phyloP scores from a whole-genome alignment of 2,797 vertebrate genomes.

The Valencia hispanica region DNA sequence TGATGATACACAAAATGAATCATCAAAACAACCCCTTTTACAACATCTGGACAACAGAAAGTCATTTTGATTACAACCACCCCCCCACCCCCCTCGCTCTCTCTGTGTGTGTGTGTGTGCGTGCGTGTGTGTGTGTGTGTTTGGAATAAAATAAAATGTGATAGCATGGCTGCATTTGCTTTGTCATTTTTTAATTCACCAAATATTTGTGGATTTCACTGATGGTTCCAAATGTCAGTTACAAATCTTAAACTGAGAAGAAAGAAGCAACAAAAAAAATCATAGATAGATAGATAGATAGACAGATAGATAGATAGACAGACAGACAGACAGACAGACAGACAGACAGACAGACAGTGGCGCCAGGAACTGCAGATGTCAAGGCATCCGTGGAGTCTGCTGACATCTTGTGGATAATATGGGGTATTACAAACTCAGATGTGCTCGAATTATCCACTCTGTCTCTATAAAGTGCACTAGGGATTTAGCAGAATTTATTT shows the following conservation, averaged over 20 bases:
- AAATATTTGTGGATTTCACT: not conserved
- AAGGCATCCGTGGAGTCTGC: constrained; percentile 22
- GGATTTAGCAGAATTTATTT: not conserved
- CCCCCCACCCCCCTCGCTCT: not conserved
- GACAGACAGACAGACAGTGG: not conserved
- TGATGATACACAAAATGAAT: not conserved
- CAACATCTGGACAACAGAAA: not conserved
- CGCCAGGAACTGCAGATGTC: not conserved
- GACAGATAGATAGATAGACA: not conserved
- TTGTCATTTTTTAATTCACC: not conserved
- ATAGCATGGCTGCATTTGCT: not conserved
- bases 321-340: not conserved
- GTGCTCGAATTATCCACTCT: not conserved
- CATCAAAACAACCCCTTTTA: not conserved
- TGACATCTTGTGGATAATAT: constrained; percentile 47
- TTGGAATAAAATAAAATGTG: not conserved
- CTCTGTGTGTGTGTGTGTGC: not conserved
- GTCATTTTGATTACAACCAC: not conserved
- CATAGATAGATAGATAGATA: too few species aligned
- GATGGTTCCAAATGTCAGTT: not conserved
- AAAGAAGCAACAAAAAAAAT: not conserved
- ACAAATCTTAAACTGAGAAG: not conserved
- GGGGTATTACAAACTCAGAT: constrained; percentile 1
- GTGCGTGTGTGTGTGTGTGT: too few species aligned
- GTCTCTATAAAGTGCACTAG: too few species aligned